A percentile compares a stretch with the other conserved stretches of the same genome.
Conservation (phyloP, 92 coral and sea anemone species). For the Meandrina meandrites region DNA sequence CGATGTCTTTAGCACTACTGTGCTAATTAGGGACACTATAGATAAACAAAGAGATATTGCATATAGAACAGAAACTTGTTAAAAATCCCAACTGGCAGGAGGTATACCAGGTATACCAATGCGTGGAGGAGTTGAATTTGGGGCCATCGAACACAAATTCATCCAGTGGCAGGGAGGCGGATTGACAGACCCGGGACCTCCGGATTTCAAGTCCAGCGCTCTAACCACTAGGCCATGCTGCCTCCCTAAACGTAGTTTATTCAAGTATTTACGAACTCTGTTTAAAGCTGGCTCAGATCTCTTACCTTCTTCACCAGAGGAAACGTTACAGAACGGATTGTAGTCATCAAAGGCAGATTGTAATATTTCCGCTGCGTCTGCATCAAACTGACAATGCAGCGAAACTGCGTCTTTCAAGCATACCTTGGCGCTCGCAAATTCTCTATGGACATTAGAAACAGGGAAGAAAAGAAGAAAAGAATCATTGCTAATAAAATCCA, state of each 20-base stretch:
- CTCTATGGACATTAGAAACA: neutral
- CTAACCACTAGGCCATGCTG: no score
- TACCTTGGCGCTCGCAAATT: slow-evolving; percentile 15
- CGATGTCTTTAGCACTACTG: no score
- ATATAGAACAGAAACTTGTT: no score
- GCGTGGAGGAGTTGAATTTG: no score
- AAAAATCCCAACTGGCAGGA: no score
- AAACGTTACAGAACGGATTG: slow-evolving; percentile 60
- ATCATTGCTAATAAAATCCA: neutral
- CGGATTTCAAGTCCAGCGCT: no score
- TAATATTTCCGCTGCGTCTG: slow-evolving; percentile 24
- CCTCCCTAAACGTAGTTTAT: neutral
- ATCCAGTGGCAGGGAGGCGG: no score
- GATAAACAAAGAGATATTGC: no score
- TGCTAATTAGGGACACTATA: no score
- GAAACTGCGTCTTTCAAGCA: slow-evolving; percentile 28
- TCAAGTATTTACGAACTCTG: neutral
- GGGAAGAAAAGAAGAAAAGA: neutral
- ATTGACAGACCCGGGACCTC: no score
- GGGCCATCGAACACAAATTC: no score
- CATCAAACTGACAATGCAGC: slow-evolving; percentile 23
- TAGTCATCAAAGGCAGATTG: slow-evolving; percentile 56
- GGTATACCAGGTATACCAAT: no score
- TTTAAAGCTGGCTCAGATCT: neutral
- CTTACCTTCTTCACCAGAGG: slow-evolving; percentile 19